A percentile compares a stretch with the other conserved stretches of the same genome.
These are phyloP conservation scores for Rhagologus leucostigma DNA, from an alignment of 2,113 vertebrate species.

Conservation along the genomic window DNA sequence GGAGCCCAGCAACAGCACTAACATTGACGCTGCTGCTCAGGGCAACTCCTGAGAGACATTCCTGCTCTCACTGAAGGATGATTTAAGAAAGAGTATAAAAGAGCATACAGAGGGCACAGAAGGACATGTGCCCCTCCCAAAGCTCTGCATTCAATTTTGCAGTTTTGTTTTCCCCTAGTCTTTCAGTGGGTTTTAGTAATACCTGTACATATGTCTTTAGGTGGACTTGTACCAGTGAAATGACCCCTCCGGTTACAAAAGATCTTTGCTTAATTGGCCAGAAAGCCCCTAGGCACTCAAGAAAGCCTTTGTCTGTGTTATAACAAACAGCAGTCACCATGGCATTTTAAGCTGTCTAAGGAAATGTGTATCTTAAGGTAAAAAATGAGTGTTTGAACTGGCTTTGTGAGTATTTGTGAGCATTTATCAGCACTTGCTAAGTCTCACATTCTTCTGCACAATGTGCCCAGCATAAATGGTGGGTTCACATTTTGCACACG, in stretches of 20 bases:
- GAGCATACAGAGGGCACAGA: not conserved
- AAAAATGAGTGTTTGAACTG: not conserved
- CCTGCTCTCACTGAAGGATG: not conserved
- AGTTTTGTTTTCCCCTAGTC: not conserved
- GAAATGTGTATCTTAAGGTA: not conserved
- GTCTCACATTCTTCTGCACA: not conserved
- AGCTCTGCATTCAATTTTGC: not conserved
- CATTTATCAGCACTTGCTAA: not conserved
- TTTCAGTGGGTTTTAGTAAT: not conserved
- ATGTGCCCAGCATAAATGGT: not conserved
- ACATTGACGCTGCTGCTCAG: not conserved
- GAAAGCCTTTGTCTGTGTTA: not conserved
- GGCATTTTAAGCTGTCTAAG: not conserved
- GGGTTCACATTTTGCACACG: not conserved
- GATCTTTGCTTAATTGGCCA: not conserved
- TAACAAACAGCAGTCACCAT: not conserved
- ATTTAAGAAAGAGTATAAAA: not conserved
- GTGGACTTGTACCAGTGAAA: not conserved
- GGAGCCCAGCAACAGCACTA: not conserved
- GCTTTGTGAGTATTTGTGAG: not conserved
- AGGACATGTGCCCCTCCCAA: not conserved
- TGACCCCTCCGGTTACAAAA: not conserved
- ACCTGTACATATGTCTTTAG: not conserved
- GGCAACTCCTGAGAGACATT: not conserved
- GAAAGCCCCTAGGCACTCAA: not conserved